Conservation (phyloP, 2,888 invertebrate genomes). For the Plemyria rubiginata region DNA sequence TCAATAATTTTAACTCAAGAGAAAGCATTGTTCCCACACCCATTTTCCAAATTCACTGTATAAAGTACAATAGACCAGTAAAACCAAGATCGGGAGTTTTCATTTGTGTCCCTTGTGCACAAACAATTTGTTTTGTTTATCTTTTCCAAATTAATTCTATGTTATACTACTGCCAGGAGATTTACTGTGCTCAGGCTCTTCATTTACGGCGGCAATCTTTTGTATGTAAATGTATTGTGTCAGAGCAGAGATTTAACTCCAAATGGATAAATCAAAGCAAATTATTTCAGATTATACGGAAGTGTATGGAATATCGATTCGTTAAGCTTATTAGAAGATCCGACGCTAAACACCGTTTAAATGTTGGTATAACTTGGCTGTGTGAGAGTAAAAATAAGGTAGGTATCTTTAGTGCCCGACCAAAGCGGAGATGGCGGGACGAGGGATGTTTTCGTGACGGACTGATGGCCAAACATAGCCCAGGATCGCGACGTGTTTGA, state of each 20-base stretch:
- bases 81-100: no score
- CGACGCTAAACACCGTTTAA: conserved; percentile 69
- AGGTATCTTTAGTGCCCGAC: no score
- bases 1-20: no score
- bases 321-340: conserved; percentile 58
- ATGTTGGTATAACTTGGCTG: conserved; percentile 29
- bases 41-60: no score
- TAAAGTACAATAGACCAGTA: no score
- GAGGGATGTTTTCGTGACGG: no score
- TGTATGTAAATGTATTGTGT: conserved; percentile 78
- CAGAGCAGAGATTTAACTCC: conserved; percentile 54
- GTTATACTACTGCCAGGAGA: conserved; percentile 5
- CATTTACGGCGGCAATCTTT: conserved; percentile 73
- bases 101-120: no score
- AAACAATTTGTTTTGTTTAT: no score
- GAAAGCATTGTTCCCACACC: no score
- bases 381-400: conserved; percentile 11
- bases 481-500: no score
- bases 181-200: conserved; percentile 7
- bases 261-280: conserved; percentile 40
- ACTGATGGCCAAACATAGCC: no score
- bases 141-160: not conserved
- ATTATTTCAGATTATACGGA: conserved; percentile 33
- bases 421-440: no score
- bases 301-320: conserved; percentile 61